Evolutionary conservation across 2,113 vertebrate genomes (phyloP), one percentile per base, ranked within the genome.

Genomic region (Ascaphus truei): DNA sequence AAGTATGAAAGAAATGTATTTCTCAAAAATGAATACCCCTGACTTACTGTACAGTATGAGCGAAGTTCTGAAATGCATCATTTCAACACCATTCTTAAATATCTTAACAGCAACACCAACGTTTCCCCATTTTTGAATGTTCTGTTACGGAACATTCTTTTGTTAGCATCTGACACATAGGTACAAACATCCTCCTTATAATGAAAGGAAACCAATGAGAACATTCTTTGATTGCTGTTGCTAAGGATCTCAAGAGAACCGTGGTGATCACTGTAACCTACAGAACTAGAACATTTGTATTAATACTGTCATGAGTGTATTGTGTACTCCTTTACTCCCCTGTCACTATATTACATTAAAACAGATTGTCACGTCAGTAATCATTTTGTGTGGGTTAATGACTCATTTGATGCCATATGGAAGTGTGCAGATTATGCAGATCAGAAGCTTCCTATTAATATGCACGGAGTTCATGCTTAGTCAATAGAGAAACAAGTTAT

Each of bases 371-470:
- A 27, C 9, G 37, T 45, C 27, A 16, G 8, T 16, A 31, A 31
- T 57, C 34, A 47, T 57, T 25, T 37, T 57, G 27, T 34, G 52
- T 25, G 52, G 52, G 52, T 47, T 57, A 57, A 68, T 57, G 51
- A 57, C 39, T 68, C 15, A 57, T 39, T 66, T 43, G 11, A 20
- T 22, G 18, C 26, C 63, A 45, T 41, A 55, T 27, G 30, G 50
- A 43, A 30, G 25, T 45, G 26, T 33, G 52, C 33, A 18, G 26
- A 47, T 34, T 68, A 68, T 68, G 52, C 30, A 68, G 47, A 68
- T 56, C 20, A 26, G 33, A 39, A 37, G 25, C 48, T 25, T 13
- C 29, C 52, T 34, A 15, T 26, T 39, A 53, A 65, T 52, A 29
- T 10, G n/a, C 18, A 20, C 45, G 31, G 13, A 64, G 20, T 15